These are phyloP conservation scores for Helicoverpa armigera DNA, from an alignment of 1,140 invertebrate species.

Conservation along the genomic window DNA sequence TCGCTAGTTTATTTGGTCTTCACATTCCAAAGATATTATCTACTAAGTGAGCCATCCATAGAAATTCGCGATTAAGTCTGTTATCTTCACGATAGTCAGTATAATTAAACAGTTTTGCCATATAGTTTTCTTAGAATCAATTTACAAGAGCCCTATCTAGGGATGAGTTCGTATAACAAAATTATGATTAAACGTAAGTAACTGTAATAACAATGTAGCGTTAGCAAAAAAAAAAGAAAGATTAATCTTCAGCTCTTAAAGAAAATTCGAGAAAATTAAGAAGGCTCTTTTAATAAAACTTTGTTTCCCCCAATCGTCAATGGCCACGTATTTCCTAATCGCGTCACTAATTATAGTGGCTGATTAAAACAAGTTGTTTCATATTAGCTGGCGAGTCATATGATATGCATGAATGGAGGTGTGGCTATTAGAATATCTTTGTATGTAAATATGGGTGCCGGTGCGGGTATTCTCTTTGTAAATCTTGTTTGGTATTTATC, in stretches of 20 bases:
- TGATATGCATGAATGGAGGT: slow-evolving; percentile 38
- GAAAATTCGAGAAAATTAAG: background rate
- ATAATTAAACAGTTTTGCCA: background rate
- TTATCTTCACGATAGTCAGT: background rate
- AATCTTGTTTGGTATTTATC: slow-evolving; percentile 31
- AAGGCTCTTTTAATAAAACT: background rate
- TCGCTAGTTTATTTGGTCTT: background rate
- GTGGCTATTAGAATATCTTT: slow-evolving; percentile 43
- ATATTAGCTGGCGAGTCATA: slow-evolving; percentile 13
- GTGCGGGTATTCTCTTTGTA: slow-evolving; percentile 34
- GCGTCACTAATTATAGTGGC: background rate
- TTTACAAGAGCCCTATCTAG: background rate
- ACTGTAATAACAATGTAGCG: too few species aligned
- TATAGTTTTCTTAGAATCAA: slow-evolving; percentile 10
- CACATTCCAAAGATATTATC: background rate
- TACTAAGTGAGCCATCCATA: background rate
- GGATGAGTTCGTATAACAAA: too few species aligned
- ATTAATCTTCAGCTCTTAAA: background rate
- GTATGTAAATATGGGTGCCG: slow-evolving; percentile 41
- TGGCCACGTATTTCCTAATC: background rate
- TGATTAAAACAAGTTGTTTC: slow-evolving; percentile 21
- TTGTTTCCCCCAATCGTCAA: background rate
- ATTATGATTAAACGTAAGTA: too few species aligned
- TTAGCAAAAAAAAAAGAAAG: background rate
- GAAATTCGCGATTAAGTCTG: background rate